These are phyloP conservation scores for Volucella inanis DNA, from an alignment of 2,888 invertebrate species.

Conservation along the genomic window DNA sequence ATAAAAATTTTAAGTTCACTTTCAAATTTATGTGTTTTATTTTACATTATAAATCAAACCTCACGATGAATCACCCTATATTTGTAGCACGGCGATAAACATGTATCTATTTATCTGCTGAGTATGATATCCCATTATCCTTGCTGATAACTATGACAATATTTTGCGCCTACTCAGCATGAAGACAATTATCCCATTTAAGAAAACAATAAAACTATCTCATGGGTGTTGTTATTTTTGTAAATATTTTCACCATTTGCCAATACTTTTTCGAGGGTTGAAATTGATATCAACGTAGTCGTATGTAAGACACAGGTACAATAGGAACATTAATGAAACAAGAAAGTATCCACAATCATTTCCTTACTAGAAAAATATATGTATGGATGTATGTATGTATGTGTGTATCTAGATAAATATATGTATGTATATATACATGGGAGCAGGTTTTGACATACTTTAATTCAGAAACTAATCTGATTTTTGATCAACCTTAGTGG, in stretches of 20 bases:
- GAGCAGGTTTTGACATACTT: background rate
- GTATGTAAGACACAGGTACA: no score
- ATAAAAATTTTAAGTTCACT: no score
- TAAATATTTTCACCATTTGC: slow-evolving; percentile 54
- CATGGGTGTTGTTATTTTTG: slow-evolving; percentile 62
- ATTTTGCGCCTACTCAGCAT: slow-evolving; percentile 70
- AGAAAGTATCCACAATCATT: no score
- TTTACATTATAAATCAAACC: no score
- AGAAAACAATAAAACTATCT: slow-evolving; percentile 59
- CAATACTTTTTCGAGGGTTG: slow-evolving; percentile 67
- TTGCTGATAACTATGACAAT: slow-evolving; percentile 30
- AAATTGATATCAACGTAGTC: background rate
- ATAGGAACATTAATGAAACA: no score
- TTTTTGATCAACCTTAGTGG: slow-evolving; percentile 69
- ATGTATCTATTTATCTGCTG: background rate
- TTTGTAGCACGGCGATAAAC: no score
- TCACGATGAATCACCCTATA: no score
- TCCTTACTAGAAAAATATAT: no score
- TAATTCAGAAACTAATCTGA: background rate
- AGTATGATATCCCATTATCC: slow-evolving; percentile 46
- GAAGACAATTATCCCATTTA: slow-evolving; percentile 59
- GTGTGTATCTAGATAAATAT: no score
- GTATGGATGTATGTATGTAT: background rate
- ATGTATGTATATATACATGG: slow-evolving; percentile 2
- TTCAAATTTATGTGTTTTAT: no score